These are phyloP conservation scores for Perodicticus potto DNA, from an alignment of 2,797 vertebrate genomes.

Conservation along the genomic window DNA sequence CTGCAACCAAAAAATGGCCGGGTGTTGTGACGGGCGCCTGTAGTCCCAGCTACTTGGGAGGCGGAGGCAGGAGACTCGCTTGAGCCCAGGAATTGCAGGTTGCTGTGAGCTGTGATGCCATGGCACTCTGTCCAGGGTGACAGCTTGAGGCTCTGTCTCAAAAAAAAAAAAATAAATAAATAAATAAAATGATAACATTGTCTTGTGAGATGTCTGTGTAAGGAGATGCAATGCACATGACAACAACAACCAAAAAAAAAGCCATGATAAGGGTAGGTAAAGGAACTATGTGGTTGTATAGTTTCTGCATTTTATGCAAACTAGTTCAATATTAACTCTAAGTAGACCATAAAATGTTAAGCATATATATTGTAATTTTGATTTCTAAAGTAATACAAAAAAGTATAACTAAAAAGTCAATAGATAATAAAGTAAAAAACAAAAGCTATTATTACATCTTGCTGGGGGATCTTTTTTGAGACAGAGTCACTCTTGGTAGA, in stretches of 20 bases:
- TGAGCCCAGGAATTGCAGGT: too few relatives aligned
- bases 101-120: too few relatives aligned
- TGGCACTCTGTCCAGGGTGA: too few relatives aligned
- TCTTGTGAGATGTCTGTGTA: background rate
- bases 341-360: background rate
- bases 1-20: too few relatives aligned
- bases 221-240: background rate
- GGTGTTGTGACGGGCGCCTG: too few relatives aligned
- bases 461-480: too few relatives aligned
- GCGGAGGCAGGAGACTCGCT: too few relatives aligned
- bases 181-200: background rate
- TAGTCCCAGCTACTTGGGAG: too few relatives aligned
- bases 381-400: background rate
- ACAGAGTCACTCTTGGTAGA: too few relatives aligned
- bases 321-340: slow-evolving; percentile 16
- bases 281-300: background rate
- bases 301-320: background rate
- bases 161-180: too few relatives aligned
- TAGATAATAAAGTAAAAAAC: background rate
- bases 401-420: background rate
- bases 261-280: background rate
- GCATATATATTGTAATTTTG: background rate
- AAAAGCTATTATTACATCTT: slow-evolving; percentile 23
- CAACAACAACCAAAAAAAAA: background rate
- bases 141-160: too few relatives aligned